Evolutionary conservation across 2,113 vertebrate species (phyloP).

Genomic region (Petrocephalus zakoni): DNA sequence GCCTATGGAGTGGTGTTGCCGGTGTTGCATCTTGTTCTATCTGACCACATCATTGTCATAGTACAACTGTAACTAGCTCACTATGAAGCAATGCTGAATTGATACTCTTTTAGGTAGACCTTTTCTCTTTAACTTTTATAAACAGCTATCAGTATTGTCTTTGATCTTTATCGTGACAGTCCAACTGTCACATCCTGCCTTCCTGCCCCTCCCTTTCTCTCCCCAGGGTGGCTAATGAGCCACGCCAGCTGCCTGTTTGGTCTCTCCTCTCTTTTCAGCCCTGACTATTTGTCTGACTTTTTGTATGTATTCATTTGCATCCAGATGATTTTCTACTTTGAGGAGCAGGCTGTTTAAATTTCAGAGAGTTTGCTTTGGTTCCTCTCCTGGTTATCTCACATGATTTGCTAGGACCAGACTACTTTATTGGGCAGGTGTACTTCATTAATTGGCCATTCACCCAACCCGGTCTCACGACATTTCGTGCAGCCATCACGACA

Average conservation of each 20-base stretch:
- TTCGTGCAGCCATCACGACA: too few relatives aligned
- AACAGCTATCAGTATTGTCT: neutral
- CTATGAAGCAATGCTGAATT: neutral
- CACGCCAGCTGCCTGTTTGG: too few relatives aligned
- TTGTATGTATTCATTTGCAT: neutral
- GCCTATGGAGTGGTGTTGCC: neutral
- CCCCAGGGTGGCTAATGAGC: too few relatives aligned
- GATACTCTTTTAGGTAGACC: neutral
- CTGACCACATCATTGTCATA: neutral
- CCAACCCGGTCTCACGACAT: too few relatives aligned
- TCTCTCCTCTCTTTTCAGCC: too few relatives aligned
- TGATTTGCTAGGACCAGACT: neutral
- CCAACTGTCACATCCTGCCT: neutral
- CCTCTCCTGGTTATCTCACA: neutral
- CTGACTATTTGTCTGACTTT: neutral
- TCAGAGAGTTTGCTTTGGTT: neutral
- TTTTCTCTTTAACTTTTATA: neutral
- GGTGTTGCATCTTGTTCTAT: neutral
- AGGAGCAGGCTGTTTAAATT: neutral
- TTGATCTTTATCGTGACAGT: neutral
- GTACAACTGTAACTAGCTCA: neutral
- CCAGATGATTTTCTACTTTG: neutral
- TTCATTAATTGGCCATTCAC: neutral
- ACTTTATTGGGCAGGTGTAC: neutral
- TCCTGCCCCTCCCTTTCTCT: too few relatives aligned